Percentiles rank a stretch among this genome's conserved stretches.
phyloP scores from a whole-genome alignment of 1,140 invertebrate species.

The Aricia agestis region DNA sequence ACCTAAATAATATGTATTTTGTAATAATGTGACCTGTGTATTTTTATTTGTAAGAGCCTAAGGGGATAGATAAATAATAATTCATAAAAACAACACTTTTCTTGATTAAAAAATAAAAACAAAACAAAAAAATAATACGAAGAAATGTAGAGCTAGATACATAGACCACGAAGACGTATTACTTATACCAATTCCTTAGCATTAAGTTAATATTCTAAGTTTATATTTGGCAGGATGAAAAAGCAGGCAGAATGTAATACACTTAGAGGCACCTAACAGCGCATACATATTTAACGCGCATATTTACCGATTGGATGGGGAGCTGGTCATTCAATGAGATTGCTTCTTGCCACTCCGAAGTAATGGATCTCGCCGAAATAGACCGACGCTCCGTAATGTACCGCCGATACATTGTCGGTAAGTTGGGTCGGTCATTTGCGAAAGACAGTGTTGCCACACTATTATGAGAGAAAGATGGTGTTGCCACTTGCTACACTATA shows the following conservation, averaged over 20 bases:
- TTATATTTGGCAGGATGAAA: conserved; percentile 58
- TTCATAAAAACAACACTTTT: no score
- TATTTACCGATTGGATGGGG: conserved; percentile 72
- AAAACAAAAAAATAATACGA: no score
- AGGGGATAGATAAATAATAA: no score
- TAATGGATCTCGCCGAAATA: conserved; percentile 77
- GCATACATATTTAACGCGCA: conserved; percentile 76
- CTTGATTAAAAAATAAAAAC: no score
- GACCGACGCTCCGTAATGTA: conserved; percentile 60
- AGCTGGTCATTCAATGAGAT: conserved; percentile 77
- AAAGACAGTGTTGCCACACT: not conserved
- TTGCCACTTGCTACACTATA: not conserved
- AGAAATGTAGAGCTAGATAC: not conserved
- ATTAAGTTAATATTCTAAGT: not conserved
- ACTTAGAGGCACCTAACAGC: conserved; percentile 71
- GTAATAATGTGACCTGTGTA: no score
- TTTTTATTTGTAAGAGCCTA: no score
- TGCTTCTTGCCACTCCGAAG: conserved; percentile 76
- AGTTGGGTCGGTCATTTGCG: not conserved
- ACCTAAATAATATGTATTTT: no score
- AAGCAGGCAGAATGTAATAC: conserved; percentile 72
- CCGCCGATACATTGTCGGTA: conserved; percentile 12
- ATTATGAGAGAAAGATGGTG: not conserved
- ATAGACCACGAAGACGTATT: not conserved
- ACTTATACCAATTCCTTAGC: not conserved